These are phyloP conservation scores for Mnemiopsis leidyi DNA, from an alignment of 37 sponge, comb jelly and placozoan genomes.

Conservation along the genomic window DNA sequence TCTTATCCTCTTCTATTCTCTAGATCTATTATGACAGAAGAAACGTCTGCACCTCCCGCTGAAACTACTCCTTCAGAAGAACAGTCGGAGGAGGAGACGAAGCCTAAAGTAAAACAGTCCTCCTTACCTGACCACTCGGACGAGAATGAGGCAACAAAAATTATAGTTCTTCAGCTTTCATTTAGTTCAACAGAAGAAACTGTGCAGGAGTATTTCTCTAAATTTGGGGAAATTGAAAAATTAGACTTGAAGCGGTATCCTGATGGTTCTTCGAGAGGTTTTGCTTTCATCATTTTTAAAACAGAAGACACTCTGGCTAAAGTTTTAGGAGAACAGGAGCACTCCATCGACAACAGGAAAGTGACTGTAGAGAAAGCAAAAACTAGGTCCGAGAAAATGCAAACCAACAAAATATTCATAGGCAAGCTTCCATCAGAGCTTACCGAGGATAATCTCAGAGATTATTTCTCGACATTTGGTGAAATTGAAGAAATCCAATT, in stretches of 20 bases:
- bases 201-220: conserved; percentile 48
- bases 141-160: conserved; percentile 52
- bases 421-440: conserved; percentile 13
- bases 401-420: conserved; percentile 64
- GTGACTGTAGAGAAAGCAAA: conserved; percentile 58
- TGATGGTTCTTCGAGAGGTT: conserved; percentile 55
- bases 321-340: conserved; percentile 14
- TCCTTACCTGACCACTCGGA: conserved; percentile 46
- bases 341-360: conserved; percentile 15
- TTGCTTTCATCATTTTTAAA: conserved; percentile 47
- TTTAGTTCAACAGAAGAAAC: conserved; percentile 42
- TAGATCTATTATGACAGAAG: not conserved
- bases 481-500: conserved; percentile 37
- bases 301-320: not conserved
- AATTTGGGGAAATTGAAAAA: conserved; percentile 52
- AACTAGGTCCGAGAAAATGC: conserved; percentile 47
- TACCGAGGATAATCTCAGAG: conserved; percentile 14
- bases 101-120: not conserved
- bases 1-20: too few relatives aligned
- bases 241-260: conserved; percentile 60
- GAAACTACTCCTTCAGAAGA: not conserved
- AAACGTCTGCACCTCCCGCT: not conserved
- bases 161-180: conserved; percentile 50
- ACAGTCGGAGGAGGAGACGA: not conserved
- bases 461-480: conserved; percentile 35